Percentiles rank a stretch among this genome's conserved stretches.
phyloP scores from a whole-genome alignment of 2,888 invertebrate genomes.

The Sepioteuthis lessoniana region DNA sequence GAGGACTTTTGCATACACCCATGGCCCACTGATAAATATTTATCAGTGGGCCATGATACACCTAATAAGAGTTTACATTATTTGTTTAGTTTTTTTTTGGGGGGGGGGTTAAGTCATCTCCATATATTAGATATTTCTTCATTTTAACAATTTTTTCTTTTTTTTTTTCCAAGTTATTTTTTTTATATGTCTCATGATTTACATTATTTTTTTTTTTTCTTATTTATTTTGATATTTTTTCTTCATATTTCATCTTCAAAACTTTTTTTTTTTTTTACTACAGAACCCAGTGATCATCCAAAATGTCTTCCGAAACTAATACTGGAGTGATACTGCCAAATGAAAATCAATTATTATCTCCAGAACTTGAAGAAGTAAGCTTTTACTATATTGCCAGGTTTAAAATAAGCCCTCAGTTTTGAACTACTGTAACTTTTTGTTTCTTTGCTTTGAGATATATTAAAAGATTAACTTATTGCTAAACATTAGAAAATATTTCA shows the following conservation, averaged over 20 bases:
- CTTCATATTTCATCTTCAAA: not conserved
- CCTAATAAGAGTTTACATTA: too few relatives aligned
- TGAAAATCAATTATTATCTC: constrained; percentile 24
- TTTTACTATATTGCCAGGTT: not conserved
- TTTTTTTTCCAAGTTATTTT: too few relatives aligned
- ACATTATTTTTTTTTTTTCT: too few relatives aligned
- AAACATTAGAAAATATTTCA: not conserved
- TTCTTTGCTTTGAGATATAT: not conserved
- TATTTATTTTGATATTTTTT: too few relatives aligned
- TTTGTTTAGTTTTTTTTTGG: too few relatives aligned
- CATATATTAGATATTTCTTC: too few relatives aligned
- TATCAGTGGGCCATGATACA: too few relatives aligned
- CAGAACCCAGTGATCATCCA: not conserved
- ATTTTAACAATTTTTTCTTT: too few relatives aligned
- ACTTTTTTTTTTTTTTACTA: not conserved
- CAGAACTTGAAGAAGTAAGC: constrained; percentile 42
- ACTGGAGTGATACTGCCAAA: not conserved
- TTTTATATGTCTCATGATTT: too few relatives aligned
- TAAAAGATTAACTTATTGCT: not conserved
- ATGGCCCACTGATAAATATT: too few relatives aligned
- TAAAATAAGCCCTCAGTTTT: not conserved
- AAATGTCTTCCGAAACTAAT: constrained; percentile 13
- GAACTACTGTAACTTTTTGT: not conserved
- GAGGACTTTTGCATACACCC: too few relatives aligned
- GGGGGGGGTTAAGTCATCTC: too few relatives aligned